These are phyloP conservation scores for Semaprochilodus insignis DNA, from an alignment of 2,797 vertebrate species.

Conservation along the genomic window DNA sequence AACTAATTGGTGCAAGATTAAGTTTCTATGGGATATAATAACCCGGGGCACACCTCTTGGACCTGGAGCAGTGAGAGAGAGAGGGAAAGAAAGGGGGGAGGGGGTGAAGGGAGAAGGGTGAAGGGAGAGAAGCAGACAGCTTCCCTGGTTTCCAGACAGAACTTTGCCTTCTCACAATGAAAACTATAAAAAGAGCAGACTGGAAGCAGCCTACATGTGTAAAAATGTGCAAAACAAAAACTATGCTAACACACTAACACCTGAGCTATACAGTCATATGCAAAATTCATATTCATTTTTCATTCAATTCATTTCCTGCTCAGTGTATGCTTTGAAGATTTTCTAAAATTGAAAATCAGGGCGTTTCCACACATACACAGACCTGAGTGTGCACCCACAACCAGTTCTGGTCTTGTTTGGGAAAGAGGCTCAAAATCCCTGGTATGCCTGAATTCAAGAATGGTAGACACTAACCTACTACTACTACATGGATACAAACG, in stretches of 20 bases:
- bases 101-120: neutral
- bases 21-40: conserved; percentile 80
- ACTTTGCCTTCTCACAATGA: neutral
- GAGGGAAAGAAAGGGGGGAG: neutral
- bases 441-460: too few species aligned
- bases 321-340: too few species aligned
- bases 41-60: conserved; percentile 73
- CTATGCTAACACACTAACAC: neutral
- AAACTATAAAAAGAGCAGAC: conserved; percentile 16
- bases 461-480: too few species aligned
- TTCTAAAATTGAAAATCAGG: too few species aligned
- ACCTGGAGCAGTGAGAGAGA: conserved; percentile 59
- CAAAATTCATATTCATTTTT: too few species aligned
- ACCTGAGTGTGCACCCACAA: too few species aligned
- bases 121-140: neutral
- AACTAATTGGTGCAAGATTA: conserved; percentile 85
- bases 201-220: neutral
- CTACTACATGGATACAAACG: too few species aligned
- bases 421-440: too few species aligned
- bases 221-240: neutral
- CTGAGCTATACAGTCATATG: neutral
- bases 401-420: too few species aligned
- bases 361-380: too few species aligned
- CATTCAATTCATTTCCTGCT: too few species aligned
- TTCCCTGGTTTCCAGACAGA: neutral